Conservation (phyloP, 2,888 invertebrate genomes). For the Archips xylosteana region DNA sequence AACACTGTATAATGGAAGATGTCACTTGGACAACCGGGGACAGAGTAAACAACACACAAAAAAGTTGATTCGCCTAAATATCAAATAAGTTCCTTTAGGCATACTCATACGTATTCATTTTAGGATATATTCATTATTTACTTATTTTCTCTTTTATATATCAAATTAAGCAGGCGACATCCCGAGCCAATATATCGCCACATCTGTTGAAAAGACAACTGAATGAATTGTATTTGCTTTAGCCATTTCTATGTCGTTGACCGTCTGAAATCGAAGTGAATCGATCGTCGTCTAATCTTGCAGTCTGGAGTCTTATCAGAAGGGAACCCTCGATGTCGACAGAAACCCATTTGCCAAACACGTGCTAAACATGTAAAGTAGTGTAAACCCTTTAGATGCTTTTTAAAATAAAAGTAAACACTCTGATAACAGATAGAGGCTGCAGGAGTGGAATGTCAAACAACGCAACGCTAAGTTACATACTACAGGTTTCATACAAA, state of each 20-base stretch:
- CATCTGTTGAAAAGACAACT: not conserved
- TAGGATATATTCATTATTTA: no score
- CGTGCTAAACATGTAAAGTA: not conserved
- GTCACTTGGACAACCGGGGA: no score
- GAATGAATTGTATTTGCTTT: not conserved
- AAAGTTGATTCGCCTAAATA: no score
- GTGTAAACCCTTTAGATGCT: not conserved
- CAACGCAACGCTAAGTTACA: not conserved
- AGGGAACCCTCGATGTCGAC: not conserved
- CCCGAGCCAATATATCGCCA: not conserved
- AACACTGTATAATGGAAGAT: no score
- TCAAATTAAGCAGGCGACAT: not conserved
- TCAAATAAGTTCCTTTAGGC: no score
- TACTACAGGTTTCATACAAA: not conserved
- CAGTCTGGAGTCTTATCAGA: not conserved
- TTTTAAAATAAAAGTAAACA: not conserved
- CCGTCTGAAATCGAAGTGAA: slow-evolving; percentile 1
- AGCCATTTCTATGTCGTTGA: slow-evolving; percentile 4
- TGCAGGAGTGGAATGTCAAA: not conserved
- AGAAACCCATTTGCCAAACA: slow-evolving; percentile 8
- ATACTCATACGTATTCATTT: no score
- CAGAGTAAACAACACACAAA: no score
- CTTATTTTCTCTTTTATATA: no score
- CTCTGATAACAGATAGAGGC: not conserved
- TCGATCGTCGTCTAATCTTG: not conserved